Evolutionary conservation across 1,140 invertebrate species (phyloP), one percentile per base, ranked within the genome.

Genomic region (Drosophila busckii): DNA sequence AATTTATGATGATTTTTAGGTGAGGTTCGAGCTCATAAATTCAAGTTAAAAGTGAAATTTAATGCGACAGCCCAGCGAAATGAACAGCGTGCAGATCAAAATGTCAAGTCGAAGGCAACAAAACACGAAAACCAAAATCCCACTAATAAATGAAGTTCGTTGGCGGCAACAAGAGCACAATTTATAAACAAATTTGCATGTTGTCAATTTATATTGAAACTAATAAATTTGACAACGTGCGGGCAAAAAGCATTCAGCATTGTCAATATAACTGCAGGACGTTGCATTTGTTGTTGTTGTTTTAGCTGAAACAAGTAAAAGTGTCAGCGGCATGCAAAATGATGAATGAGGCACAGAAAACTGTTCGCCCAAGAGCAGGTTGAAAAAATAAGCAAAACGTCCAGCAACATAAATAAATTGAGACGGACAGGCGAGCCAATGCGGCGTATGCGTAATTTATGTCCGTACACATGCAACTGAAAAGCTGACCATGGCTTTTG

Each of bases 381-480:
- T 20, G 16, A 62, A 15, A 20, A 58, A 15, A 44, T 17, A 4
- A 20, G 25, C 20, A 26, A 10, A 10, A 2, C 32, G 10, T 37
- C 34, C 32, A 44, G 15, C 2, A 7, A n/a, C 9, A 10, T 6
- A 16, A 25, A 44, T 54, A 44, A 40, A 60, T 60, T 38, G 56
- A 54, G 56, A 54, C 15, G 38, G 49, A 28, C 34, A 41, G 54
- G 45, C 69, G 37, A 58, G 54, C 41, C 73, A 60, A 73, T 68
- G 73, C 75, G 75, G 75, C 73, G 73, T 80, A 78, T 78, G 66
- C 73, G 75, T 78, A 73, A 78, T 78, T 80, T 73, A 78, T 78
- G 73, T 80, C 17, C 59, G n/a, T 55, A 53, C 20, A 35, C 46
- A 59, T 55, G 71, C 67, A 70, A 69, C 70, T 62, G 62, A 49